Evolutionary conservation across 2,797 vertebrate species (phyloP).

Genomic region (Hemibagrus guttatus): DNA sequence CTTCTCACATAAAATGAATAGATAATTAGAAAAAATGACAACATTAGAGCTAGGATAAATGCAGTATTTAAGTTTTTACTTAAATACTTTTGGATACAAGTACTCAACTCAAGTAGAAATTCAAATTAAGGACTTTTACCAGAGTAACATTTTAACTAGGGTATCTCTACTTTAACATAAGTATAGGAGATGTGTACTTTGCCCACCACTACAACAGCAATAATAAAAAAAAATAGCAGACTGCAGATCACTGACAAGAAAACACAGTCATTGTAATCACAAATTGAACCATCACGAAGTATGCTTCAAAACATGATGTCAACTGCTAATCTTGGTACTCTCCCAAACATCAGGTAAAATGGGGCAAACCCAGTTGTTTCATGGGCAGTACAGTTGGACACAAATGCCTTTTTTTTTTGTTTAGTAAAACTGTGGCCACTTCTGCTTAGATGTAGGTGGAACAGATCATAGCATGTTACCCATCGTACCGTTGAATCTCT

Average conservation of each 20-base stretch:
- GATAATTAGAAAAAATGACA: too few relatives aligned
- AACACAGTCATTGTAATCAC: slow-evolving; percentile 31
- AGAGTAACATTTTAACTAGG: too few relatives aligned
- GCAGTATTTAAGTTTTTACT: too few relatives aligned
- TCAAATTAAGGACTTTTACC: too few relatives aligned
- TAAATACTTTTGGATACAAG: too few relatives aligned
- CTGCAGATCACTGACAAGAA: slow-evolving; percentile 28
- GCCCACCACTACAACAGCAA: too few relatives aligned
- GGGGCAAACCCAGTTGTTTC: slow-evolving; percentile 25
- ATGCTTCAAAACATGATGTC: slow-evolving; percentile 43
- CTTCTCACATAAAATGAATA: too few relatives aligned
- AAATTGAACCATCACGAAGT: slow-evolving; percentile 28
- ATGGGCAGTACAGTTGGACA: slow-evolving; percentile 36
- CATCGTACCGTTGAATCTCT: slow-evolving; percentile 35
- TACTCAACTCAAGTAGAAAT: too few relatives aligned
- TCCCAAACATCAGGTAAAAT: slow-evolving; percentile 39
- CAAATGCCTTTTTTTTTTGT: too few relatives aligned
- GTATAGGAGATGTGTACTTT: too few relatives aligned
- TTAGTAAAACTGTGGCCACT: slow-evolving; percentile 45
- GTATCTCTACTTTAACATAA: too few relatives aligned
- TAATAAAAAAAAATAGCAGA: slow-evolving; percentile 21
- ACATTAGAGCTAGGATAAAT: too few relatives aligned
- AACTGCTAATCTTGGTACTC: slow-evolving; percentile 36
- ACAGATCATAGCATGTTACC: slow-evolving; percentile 36
- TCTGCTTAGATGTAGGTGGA: slow-evolving; percentile 33